Evolutionary conservation across 2,113 vertebrate genomes (phyloP).

Genomic region (Solea senegalensis): DNA sequence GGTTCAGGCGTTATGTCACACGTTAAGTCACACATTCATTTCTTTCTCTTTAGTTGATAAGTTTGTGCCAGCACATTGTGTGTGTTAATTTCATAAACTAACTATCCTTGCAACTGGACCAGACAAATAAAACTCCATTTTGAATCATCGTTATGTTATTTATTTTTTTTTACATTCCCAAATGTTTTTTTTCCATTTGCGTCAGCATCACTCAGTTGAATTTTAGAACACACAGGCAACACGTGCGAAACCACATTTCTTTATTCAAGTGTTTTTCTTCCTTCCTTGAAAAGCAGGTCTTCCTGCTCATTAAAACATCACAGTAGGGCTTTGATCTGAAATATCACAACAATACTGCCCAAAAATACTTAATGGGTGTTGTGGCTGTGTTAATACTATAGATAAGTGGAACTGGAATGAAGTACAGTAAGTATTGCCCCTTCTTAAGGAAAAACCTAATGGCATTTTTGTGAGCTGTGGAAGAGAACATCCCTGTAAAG

Average conservation of each 20-base stretch:
- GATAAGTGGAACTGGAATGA: background rate
- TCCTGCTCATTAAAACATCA: background rate
- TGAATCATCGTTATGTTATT: slow-evolving; percentile 63
- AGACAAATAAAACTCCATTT: slow-evolving; percentile 82
- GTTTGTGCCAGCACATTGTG: slow-evolving; percentile 67
- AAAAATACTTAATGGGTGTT: background rate
- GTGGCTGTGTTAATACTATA: slow-evolving; percentile 58
- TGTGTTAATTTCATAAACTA: slow-evolving; percentile 69
- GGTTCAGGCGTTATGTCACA: slow-evolving; percentile 67
- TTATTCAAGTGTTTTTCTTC: slow-evolving; percentile 36
- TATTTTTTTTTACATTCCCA: slow-evolving; percentile 23
- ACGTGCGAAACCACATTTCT: slow-evolving; percentile 18
- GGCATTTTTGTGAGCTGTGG: background rate
- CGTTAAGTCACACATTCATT: slow-evolving; percentile 71
- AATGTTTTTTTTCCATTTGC: slow-evolving; percentile 18
- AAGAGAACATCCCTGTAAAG: background rate
- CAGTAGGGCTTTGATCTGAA: slow-evolving; percentile 24
- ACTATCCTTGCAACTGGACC: slow-evolving; percentile 73
- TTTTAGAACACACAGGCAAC: background rate
- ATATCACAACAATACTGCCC: slow-evolving; percentile 23
- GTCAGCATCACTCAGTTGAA: background rate
- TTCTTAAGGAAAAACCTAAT: too few species aligned
- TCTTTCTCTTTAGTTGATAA: slow-evolving; percentile 57
- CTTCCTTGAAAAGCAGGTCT: slow-evolving; percentile 6
- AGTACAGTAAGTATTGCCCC: too few species aligned